These are phyloP conservation scores for Dryas iulia DNA, from an alignment of 1,140 invertebrate genomes.

Conservation along the genomic window DNA sequence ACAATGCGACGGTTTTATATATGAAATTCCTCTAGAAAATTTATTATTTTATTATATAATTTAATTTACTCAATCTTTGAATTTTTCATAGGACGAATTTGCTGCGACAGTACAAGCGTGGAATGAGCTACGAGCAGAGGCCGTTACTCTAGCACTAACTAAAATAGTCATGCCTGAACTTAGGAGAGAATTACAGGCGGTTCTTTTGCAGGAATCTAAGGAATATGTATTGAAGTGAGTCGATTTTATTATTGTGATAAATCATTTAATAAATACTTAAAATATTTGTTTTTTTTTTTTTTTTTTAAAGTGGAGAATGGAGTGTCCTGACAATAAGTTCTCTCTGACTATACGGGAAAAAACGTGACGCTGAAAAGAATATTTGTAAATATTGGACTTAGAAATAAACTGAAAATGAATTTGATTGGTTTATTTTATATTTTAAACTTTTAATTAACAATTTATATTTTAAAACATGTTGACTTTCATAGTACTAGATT, in stretches of 20 bases:
- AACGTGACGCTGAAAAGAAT: no score
- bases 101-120: slow-evolving; percentile 97
- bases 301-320: no score
- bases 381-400: no score
- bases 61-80: neutral
- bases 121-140: slow-evolving; percentile 94
- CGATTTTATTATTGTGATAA: slow-evolving; percentile 58
- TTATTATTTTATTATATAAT: neutral
- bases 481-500: no score
- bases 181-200: slow-evolving; percentile 91
- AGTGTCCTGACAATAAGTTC: no score
- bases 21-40: no score
- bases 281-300: slow-evolving; percentile 2
- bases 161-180: slow-evolving; percentile 95
- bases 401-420: no score
- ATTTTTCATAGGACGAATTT: slow-evolving; percentile 90
- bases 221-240: slow-evolving; percentile 92
- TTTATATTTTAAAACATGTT: no score
- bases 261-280: slow-evolving; percentile 36
- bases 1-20: no score
- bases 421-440: no score
- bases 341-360: no score
- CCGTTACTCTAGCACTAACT: slow-evolving; percentile 93
- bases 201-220: slow-evolving; percentile 92
- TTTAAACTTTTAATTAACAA: no score